Percentiles rank a stretch among this genome's conserved stretches.
phyloP scores from a whole-genome alignment of 2,113 vertebrate species.

The Eulacestoma nigropectus region DNA sequence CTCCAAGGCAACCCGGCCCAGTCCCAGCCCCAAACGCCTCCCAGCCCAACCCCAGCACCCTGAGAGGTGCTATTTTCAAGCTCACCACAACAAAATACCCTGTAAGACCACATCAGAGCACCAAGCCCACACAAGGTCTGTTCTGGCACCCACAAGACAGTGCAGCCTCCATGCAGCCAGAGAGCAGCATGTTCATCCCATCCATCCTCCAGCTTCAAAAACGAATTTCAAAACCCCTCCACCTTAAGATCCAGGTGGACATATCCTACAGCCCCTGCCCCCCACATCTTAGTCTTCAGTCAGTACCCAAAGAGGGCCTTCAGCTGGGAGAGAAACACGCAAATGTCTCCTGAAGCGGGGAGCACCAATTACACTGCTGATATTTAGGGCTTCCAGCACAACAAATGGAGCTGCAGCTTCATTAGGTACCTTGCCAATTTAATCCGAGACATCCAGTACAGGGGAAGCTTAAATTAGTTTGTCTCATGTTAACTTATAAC shows the following conservation, averaged over 20 bases:
- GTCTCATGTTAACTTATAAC: background rate
- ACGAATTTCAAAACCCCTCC: background rate
- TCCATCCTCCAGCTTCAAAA: background rate
- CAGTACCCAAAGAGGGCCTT: background rate
- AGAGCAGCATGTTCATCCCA: rapidly evolving
- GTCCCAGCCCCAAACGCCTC: background rate
- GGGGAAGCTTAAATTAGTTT: slow-evolving; percentile 56
- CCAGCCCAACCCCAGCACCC: background rate
- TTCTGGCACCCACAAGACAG: background rate
- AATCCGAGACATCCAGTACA: slow-evolving; percentile 44
- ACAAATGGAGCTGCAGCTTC: slow-evolving; percentile 53
- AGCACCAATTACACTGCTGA: slow-evolving; percentile 42
- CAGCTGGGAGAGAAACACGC: background rate
- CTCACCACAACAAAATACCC: background rate
- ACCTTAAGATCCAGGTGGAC: background rate
- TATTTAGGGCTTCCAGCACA: slow-evolving; percentile 60
- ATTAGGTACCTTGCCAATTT: slow-evolving; percentile 58
- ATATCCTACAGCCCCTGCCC: background rate
- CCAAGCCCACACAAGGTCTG: background rate
- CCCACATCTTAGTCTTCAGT: background rate
- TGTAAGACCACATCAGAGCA: background rate
- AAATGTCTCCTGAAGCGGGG: background rate
- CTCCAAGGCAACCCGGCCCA: background rate
- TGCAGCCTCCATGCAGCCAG: background rate
- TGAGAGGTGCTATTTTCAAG: background rate